Conservation (phyloP, 1,140 invertebrate genomes). For the Panonychus citri region DNA sequence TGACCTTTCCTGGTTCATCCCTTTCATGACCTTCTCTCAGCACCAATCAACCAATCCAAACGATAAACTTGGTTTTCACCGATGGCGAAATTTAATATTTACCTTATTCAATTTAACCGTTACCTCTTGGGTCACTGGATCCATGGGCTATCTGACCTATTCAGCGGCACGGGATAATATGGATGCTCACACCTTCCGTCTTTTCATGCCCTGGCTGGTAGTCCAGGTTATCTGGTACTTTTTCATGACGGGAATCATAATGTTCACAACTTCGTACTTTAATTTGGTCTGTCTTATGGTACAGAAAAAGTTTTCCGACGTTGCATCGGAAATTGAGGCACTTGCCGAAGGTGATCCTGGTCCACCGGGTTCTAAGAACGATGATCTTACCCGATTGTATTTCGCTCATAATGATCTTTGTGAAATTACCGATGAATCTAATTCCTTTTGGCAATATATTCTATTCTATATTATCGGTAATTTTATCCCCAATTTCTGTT, state of each 20-base stretch:
- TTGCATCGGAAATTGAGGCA: slow-evolving; percentile 10
- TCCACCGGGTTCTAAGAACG: slow-evolving; percentile 7
- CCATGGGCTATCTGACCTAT: neutral
- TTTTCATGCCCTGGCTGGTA: slow-evolving; percentile 6
- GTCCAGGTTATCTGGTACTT: slow-evolving; percentile 10
- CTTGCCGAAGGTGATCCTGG: slow-evolving; percentile 11
- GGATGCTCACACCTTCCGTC: slow-evolving; percentile 2
- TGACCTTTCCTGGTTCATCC: slow-evolving; percentile 10
- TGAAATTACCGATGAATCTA: slow-evolving; percentile 12
- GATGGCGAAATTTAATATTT: neutral
- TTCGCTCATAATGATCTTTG: slow-evolving; percentile 13
- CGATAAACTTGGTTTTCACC: neutral
- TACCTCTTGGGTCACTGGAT: neutral
- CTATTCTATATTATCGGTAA: slow-evolving; percentile 12
- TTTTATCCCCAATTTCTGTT: slow-evolving; percentile 11
- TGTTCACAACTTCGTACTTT: slow-evolving; percentile 10
- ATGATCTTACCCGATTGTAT: slow-evolving; percentile 7
- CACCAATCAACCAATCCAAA: neutral
- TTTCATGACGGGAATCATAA: slow-evolving; percentile 8
- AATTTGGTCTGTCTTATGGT: slow-evolving; percentile 10
- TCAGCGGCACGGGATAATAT: slow-evolving; percentile 5
- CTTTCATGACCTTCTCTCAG: slow-evolving; percentile 10
- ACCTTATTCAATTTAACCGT: slow-evolving; percentile 4
- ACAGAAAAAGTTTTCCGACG: slow-evolving; percentile 3
- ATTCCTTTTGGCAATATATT: slow-evolving; percentile 11